Evolutionary conservation across 92 coral and sea anemone species (phyloP).

Genomic region (Pocillopora grandis): DNA sequence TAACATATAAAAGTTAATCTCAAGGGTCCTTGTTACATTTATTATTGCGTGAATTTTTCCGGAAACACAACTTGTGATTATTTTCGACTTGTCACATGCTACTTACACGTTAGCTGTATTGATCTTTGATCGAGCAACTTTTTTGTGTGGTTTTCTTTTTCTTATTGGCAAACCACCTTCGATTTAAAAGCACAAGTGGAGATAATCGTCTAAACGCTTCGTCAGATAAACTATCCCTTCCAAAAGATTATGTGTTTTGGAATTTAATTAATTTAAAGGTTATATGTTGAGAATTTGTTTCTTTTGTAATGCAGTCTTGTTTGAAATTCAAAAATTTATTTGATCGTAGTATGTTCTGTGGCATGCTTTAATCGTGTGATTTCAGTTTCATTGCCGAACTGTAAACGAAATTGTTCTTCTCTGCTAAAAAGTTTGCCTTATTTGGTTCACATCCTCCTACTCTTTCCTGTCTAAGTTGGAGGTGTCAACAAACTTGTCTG

Average conservation of each 20-base stretch:
- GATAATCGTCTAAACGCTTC: neutral
- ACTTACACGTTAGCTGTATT: constrained; percentile 5
- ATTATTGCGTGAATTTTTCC: constrained; percentile 31
- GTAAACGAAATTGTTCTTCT: neutral
- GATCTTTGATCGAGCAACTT: constrained; percentile 23
- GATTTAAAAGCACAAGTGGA: neutral
- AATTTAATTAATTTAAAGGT: constrained; percentile 5
- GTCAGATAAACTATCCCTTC: neutral
- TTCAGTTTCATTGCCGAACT: neutral
- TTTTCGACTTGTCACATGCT: constrained; percentile 34
- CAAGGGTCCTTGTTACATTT: constrained; percentile 21
- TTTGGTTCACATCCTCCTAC: constrained; percentile 3
- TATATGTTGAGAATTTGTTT: neutral
- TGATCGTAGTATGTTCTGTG: neutral
- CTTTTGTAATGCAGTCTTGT: neutral
- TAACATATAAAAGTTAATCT: constrained; percentile 10
- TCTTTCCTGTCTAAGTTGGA: neutral
- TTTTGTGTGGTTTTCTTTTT: too few relatives aligned
- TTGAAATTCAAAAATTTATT: neutral
- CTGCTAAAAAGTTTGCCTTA: neutral
- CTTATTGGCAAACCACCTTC: neutral
- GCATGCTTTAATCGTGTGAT: neutral
- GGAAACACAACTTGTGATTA: constrained; percentile 30
- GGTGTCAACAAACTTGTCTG: constrained; percentile 18
- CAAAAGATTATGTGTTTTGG: constrained; percentile 24